Percentiles rank a stretch among this genome's conserved stretches.
phyloP scores from a whole-genome alignment of 2,113 vertebrate species.

The Leuciscus idus region DNA sequence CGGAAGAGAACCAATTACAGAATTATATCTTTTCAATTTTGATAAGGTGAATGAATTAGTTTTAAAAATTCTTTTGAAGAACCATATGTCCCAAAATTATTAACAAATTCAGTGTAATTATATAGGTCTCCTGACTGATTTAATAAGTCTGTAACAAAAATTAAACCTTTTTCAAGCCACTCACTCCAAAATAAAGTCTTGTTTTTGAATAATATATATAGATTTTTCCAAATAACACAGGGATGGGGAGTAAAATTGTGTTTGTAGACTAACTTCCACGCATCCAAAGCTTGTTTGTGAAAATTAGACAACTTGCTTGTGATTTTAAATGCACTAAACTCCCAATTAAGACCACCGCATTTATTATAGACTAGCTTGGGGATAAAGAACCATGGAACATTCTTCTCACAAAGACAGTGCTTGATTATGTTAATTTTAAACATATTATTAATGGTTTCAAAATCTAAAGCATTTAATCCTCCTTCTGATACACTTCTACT shows the following conservation, averaged over 20 bases:
- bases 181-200: background rate
- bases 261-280: background rate
- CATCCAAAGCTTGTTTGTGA: background rate
- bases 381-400: background rate
- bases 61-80: too few species aligned
- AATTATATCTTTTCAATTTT: too few species aligned
- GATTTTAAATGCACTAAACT: too few species aligned
- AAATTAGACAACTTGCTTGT: background rate
- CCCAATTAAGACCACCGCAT: background rate
- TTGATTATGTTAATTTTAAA: background rate
- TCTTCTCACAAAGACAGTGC: background rate
- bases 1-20: too few species aligned
- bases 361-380: background rate
- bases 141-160: too few species aligned
- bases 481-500: background rate
- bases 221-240: background rate
- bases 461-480: background rate
- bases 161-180: too few species aligned
- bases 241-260: background rate
- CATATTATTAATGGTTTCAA: background rate
- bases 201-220: background rate
- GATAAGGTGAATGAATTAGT: too few species aligned
- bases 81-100: too few species aligned
- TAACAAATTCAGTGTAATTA: too few species aligned
- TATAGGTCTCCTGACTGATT: too few species aligned